These are phyloP conservation scores for Nyctibius bracteatus DNA, from an alignment of 2,113 vertebrate genomes.

Conservation along the genomic window DNA sequence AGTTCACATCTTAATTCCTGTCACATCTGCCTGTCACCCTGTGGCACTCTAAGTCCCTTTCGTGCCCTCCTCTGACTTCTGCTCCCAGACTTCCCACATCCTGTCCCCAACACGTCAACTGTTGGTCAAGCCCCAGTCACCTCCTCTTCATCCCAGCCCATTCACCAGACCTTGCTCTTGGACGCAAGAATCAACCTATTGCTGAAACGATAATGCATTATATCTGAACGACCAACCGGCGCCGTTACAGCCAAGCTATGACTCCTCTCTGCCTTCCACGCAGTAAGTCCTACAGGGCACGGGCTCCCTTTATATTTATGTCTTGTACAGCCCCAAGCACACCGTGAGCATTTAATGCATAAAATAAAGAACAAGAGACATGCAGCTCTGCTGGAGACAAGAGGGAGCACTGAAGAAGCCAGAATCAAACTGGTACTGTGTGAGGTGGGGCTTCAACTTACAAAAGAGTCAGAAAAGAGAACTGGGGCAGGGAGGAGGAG, in stretches of 20 bases:
- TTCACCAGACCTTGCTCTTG: not conserved
- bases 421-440: not conserved
- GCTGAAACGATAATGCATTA: not conserved
- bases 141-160: not conserved
- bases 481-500: not conserved
- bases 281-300: slow-evolving; percentile 4
- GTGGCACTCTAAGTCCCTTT: not conserved
- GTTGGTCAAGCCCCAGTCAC: not conserved
- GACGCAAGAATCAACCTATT: not conserved
- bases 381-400: slow-evolving; percentile 9
- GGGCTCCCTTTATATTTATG: slow-evolving; percentile 35
- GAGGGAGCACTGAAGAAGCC: not conserved
- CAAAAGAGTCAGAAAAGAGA: not conserved
- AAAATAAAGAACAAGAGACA: slow-evolving; percentile 55
- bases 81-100: not conserved
- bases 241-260: not conserved
- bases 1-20: not conserved
- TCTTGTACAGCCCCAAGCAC: slow-evolving; percentile 41
- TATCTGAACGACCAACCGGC: not conserved
- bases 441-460: not conserved
- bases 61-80: not conserved
- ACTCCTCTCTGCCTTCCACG: not conserved
- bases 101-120: not conserved
- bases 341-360: slow-evolving; percentile 54
- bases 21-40: not conserved